A percentile compares a stretch with the other conserved stretches of the same genome.
phyloP scores from a whole-genome alignment of 2,888 invertebrate species.

The Podabrus alpinus region DNA sequence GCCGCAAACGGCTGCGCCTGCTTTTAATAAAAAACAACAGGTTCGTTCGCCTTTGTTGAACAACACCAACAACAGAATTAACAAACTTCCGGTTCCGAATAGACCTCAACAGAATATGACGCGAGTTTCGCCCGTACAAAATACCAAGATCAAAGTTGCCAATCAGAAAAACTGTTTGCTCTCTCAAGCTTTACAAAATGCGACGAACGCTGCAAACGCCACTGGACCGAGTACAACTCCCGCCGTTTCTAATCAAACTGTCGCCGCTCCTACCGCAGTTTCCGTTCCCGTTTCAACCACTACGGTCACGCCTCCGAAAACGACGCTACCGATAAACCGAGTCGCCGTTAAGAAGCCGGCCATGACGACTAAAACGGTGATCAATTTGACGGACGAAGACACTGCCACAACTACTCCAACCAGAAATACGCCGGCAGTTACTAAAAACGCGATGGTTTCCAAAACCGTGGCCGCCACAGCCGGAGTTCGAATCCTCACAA shows the following conservation, averaged over 20 bases:
- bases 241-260: neutral
- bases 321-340: neutral
- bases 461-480: neutral
- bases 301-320: neutral
- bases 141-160: neutral
- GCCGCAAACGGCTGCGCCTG: neutral
- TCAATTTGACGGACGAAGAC: slow-evolving; percentile 81
- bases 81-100: neutral
- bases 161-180: neutral
- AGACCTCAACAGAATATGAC: neutral
- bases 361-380: slow-evolving; percentile 55
- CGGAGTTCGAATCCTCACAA: neutral
- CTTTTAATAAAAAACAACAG: neutral
- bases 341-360: neutral
- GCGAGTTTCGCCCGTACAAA: neutral
- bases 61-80: neutral
- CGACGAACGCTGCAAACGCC: neutral
- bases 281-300: neutral
- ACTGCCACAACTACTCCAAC: neutral
- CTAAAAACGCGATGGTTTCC: neutral
- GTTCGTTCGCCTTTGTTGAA: neutral
- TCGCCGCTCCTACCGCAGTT: neutral
- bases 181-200: neutral
- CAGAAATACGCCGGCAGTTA: slow-evolving; percentile 24
- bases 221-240: neutral